Evolutionary conservation across 2,888 invertebrate genomes (phyloP).

Genomic region (Apeira syringaria): DNA sequence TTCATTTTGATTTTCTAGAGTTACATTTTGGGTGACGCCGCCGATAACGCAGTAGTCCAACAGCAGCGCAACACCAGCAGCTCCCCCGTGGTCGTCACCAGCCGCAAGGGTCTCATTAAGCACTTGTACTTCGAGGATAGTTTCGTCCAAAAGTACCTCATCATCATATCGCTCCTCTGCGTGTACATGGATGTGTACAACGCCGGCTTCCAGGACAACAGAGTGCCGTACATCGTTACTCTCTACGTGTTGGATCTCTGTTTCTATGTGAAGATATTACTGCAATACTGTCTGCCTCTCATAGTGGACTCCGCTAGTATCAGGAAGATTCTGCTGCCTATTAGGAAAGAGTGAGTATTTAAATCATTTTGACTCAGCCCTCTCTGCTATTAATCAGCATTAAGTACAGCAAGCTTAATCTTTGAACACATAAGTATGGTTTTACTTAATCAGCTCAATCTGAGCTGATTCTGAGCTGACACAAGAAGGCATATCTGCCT

Average conservation of each 20-base stretch:
- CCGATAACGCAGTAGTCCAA: conserved; percentile 21
- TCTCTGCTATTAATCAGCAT: too few species aligned
- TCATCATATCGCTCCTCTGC: conserved; percentile 49
- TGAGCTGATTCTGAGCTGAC: too few species aligned
- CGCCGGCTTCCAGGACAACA: conserved; percentile 60
- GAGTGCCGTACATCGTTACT: conserved; percentile 35
- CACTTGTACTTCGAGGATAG: conserved; percentile 44
- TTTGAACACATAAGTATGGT: too few species aligned
- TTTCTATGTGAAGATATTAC: conserved; percentile 55
- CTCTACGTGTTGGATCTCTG: conserved; percentile 56
- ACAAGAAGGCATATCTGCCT: too few species aligned
- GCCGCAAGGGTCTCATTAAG: conserved; percentile 33
- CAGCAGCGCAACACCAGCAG: conserved; percentile 19
- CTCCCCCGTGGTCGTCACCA: conserved; percentile 15
- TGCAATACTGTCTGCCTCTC: conserved; percentile 45
- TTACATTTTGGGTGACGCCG: conserved; percentile 44
- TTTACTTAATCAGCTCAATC: too few species aligned
- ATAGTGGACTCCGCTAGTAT: conserved; percentile 34
- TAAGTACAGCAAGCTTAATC: too few species aligned
- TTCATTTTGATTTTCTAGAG: too few species aligned
- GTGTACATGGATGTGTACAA: conserved; percentile 61
- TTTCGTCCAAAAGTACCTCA: conserved; percentile 48
- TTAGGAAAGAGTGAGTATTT: conserved; percentile 45
- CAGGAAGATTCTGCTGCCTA: conserved; percentile 34
- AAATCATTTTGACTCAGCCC: too few species aligned